Evolutionary conservation across 2,888 invertebrate species (phyloP), one percentile per base, ranked within the genome.

Genomic region (Archaeoteleia sp.): DNA sequence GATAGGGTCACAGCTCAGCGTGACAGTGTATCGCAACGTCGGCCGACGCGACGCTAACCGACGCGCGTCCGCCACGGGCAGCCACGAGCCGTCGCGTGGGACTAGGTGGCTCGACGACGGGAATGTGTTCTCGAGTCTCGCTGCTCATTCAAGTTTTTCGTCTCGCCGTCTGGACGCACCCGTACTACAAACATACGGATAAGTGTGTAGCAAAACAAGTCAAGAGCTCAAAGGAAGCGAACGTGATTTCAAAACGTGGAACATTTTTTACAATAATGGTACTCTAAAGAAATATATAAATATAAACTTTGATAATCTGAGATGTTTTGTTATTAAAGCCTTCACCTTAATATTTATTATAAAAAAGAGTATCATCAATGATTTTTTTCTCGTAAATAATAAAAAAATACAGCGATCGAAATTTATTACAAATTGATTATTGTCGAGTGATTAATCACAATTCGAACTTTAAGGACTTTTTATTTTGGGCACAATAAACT

Each of bases 41-140:
- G n/a, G 27, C 34, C 45, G 65, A 43, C 61, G 62, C 55, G 62
- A 62, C 60, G 53, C 60, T 51, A 67, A 54, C 60, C 65, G 57
- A 67, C 71, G 49, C 69, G 65, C 66, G 70, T 67, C 61, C 65
- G 42, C 65, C 63, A 60, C 46, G 39, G 55, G 51, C 58, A 60
- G 66, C 66, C 66, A 60, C 66, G 66, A 67, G 66, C 66, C 66
- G 66, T 60, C 67, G 67, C 67, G 68, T 68, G 69, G 53, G 66
- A 40, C 51, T 48, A 13, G 48, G 48, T 29, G n/a, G 57, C 42
- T 39, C 48, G 54, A 35, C 48, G 49, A 60, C 49, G 48, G 49
- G 49, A 67, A 61, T 46, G 51, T 14, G 48, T 43, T 49, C 67
- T 67, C 54, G 49, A 35, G 49, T 67, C 60, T 53, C 30, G 42